Percentiles rank a stretch among this genome's conserved stretches.
Evolutionary conservation across 2,797 vertebrate species (phyloP).

Genomic region (Picus viridis): DNA sequence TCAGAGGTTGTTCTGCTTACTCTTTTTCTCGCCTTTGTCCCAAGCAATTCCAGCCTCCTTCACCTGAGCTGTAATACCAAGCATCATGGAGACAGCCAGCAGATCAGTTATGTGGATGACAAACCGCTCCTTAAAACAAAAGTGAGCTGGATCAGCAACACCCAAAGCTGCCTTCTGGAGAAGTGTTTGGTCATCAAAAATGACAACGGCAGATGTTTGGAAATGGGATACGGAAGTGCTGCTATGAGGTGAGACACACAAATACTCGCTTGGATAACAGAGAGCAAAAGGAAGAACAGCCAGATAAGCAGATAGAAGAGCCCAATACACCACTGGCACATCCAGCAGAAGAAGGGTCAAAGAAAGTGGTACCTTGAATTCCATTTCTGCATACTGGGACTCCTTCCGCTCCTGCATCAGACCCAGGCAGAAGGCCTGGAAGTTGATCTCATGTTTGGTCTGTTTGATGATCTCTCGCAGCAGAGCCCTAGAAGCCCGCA

Average conservation of each 20-base stretch:
- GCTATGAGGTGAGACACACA: no score
- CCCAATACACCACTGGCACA: background rate
- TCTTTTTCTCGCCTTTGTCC: slow-evolving; percentile 99
- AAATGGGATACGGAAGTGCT: background rate
- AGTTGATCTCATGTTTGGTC: slow-evolving; percentile 98
- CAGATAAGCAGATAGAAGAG: background rate
- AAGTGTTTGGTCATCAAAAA: background rate
- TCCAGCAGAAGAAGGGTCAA: background rate
- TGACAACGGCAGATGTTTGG: fast-evolving
- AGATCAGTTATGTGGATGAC: slow-evolving; percentile 97
- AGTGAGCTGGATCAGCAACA: background rate
- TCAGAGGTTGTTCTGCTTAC: slow-evolving; percentile 75
- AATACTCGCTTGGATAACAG: background rate
- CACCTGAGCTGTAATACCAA: slow-evolving; percentile 97
- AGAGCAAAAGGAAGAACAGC: background rate
- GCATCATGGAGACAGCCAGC: slow-evolving; percentile 97
- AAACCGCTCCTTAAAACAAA: slow-evolving; percentile 89
- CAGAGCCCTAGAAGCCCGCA: slow-evolving; percentile 92
- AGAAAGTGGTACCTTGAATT: slow-evolving; percentile 88
- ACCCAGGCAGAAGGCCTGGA: slow-evolving; percentile 97
- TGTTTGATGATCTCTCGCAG: slow-evolving; percentile 98
- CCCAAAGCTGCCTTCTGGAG: background rate
- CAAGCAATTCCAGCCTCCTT: slow-evolving; percentile 97
- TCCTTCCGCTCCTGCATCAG: slow-evolving; percentile 99
- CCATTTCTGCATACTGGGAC: slow-evolving; percentile 91